Conservation (phyloP, 2,797 vertebrate genomes). For the Microctenopoma stevenorrisi region DNA sequence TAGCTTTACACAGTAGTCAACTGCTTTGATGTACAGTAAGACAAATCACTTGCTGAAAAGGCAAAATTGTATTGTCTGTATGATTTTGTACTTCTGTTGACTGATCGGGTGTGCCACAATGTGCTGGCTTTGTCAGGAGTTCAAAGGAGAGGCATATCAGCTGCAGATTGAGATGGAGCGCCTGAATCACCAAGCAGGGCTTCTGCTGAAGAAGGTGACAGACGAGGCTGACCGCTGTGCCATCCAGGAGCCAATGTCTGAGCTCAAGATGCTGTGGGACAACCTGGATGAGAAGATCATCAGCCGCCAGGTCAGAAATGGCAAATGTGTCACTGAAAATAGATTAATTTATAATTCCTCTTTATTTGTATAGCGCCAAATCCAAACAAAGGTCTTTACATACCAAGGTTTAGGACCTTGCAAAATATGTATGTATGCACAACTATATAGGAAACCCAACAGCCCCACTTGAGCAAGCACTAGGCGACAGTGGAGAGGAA, state of each 20-base stretch:
- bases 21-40: constrained; percentile 52
- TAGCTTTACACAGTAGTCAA: constrained; percentile 8
- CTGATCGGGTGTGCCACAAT: constrained; percentile 42
- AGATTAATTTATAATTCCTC: too few relatives aligned
- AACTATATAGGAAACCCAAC: too few relatives aligned
- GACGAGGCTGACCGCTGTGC: constrained; percentile 89
- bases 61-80: constrained; percentile 26
- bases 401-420: too few relatives aligned
- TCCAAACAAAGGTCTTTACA: too few relatives aligned
- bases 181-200: constrained; percentile 93
- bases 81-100: constrained; percentile 48
- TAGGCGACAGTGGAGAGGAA: too few relatives aligned
- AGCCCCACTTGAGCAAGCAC: too few relatives aligned
- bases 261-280: constrained; percentile 93
- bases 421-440: too few relatives aligned
- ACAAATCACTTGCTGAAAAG: constrained; percentile 35
- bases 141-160: constrained; percentile 95
- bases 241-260: constrained; percentile 93
- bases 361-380: too few relatives aligned
- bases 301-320: constrained; percentile 89
- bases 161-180: constrained; percentile 99
- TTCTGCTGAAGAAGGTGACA: constrained; percentile 93
- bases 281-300: constrained; percentile 94
- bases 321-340: background rate
- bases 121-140: constrained; percentile 84